Evolutionary conservation across 2,797 vertebrate species (phyloP).

Genomic region (Muscicapa comitata): DNA sequence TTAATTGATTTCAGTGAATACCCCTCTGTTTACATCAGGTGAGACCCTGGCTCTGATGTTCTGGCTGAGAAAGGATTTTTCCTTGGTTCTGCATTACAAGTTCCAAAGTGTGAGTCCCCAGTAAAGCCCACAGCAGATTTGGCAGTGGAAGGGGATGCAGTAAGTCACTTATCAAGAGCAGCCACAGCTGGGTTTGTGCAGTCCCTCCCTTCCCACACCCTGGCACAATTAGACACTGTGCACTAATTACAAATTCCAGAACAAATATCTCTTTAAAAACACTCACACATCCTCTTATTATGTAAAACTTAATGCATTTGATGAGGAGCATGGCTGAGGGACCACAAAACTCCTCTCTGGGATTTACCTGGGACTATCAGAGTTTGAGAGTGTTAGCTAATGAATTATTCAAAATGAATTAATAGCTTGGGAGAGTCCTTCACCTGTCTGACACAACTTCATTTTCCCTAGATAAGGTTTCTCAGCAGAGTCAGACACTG

Average conservation of each 20-base stretch:
- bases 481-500: slow-evolving; percentile 53
- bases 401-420: slow-evolving; percentile 76
- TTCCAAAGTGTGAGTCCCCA: neutral
- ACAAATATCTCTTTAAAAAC: slow-evolving; percentile 37
- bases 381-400: slow-evolving; percentile 62
- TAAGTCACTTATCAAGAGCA: neutral
- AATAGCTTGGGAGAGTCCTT: slow-evolving; percentile 60
- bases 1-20: neutral
- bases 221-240: neutral
- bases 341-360: slow-evolving; percentile 14
- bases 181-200: neutral
- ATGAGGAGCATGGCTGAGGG: slow-evolving; percentile 14
- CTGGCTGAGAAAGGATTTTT: neutral
- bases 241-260: slow-evolving; percentile 15
- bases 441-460: slow-evolving; percentile 71
- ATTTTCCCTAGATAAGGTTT: slow-evolving; percentile 68
- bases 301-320: slow-evolving; percentile 23
- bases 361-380: slow-evolving; percentile 46
- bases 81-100: neutral
- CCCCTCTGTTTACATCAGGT: neutral
- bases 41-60: neutral
- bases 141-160: neutral
- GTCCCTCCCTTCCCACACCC: neutral
- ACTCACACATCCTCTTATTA: slow-evolving; percentile 6
- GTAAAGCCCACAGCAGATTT: neutral